phyloP scores from a whole-genome alignment of 1,140 invertebrate genomes.

The Bombus fervidus region DNA sequence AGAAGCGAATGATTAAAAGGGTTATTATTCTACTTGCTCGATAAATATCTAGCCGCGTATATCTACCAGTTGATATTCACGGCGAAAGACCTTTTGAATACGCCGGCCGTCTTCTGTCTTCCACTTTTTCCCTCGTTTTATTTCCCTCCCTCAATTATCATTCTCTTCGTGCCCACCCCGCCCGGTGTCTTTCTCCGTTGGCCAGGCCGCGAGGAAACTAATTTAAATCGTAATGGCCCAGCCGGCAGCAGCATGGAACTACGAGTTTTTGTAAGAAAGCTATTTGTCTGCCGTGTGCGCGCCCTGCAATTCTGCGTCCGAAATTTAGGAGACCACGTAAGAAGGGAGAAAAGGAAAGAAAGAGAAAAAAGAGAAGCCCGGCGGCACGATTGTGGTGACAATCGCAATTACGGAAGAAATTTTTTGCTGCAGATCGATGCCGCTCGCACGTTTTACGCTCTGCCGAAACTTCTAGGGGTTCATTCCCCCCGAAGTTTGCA shows the following conservation, averaged over 20 bases:
- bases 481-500: not conserved
- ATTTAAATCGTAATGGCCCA: conserved; percentile 66
- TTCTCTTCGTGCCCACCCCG: not conserved
- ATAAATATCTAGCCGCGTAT: conserved; percentile 33
- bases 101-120: conserved; percentile 9
- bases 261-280: conserved; percentile 59
- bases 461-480: not conserved
- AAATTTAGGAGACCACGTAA: conserved; percentile 56
- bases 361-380: not conserved
- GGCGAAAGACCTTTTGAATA: conserved; percentile 39
- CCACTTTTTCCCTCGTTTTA: conserved; percentile 45
- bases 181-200: not conserved
- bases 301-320: conserved; percentile 51
- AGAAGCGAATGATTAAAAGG: conserved; percentile 25
- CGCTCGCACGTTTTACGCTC: not conserved
- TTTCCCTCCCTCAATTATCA: conserved; percentile 38
- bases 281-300: conserved; percentile 55
- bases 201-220: conserved; percentile 47
- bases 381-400: conserved; percentile 3
- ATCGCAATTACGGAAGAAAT: conserved; percentile 24
- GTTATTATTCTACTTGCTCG: conserved; percentile 32
- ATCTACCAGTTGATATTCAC: conserved; percentile 33
- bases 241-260: conserved; percentile 37
- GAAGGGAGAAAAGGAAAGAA: conserved; percentile 3
- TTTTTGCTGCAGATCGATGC: not conserved